phyloP scores from a whole-genome alignment of 2,888 invertebrate species.

The Andrena hattorfiana region DNA sequence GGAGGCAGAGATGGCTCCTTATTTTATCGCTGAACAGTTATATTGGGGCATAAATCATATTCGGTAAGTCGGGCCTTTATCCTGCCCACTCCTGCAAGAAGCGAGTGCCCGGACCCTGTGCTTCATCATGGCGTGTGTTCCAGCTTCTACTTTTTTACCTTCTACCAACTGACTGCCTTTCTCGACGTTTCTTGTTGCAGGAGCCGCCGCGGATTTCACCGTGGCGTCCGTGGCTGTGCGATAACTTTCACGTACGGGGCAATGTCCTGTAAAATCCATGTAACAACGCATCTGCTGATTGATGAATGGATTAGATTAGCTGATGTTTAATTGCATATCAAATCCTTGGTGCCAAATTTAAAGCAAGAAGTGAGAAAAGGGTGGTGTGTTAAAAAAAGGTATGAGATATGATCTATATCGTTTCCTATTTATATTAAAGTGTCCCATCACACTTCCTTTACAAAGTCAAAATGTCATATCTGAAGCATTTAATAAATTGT shows the following conservation, averaged over 20 bases:
- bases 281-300: slow-evolving; percentile 24
- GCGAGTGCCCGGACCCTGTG: slow-evolving; percentile 60
- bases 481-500: no score
- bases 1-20: slow-evolving; percentile 70
- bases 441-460: no score
- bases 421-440: no score
- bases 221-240: slow-evolving; percentile 33
- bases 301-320: slow-evolving; percentile 16
- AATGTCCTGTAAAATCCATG: slow-evolving; percentile 51
- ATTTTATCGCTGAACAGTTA: slow-evolving; percentile 79
- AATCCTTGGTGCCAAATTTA: no score
- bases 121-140: slow-evolving; percentile 72
- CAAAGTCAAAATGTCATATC: no score
- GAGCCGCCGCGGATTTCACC: slow-evolving; percentile 49
- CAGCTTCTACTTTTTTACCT: slow-evolving; percentile 57
- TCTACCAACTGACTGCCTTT: slow-evolving; percentile 42
- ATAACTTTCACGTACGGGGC: slow-evolving; percentile 60
- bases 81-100: slow-evolving; percentile 69
- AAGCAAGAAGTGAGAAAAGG: no score
- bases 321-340: not conserved
- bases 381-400: no score
- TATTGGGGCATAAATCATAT: slow-evolving; percentile 81
- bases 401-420: no score
- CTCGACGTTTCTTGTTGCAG: slow-evolving; percentile 53
- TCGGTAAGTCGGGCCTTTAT: slow-evolving; percentile 77